Base-by-base conservation (phyloP, 2,888 invertebrate genomes). In the Nematopogon swammerdamellus region DNA sequence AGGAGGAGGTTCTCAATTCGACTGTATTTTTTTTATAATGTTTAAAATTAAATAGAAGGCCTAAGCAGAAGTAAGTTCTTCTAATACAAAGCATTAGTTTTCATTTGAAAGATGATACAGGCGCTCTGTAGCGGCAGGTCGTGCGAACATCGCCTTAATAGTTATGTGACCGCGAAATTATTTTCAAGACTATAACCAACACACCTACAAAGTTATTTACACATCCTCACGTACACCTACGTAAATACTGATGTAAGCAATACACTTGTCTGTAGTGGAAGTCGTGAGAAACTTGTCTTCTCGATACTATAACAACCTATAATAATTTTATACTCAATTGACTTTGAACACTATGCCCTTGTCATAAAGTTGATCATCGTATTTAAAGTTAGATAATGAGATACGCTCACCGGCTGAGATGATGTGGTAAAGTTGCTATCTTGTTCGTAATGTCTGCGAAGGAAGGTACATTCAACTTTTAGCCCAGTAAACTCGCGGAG, bases 381-480 rank as follows among this genome's bases (percentile, higher is more conserved):
- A 25, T 4, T 25, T 25, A 6, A 25, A 25, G 25, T 25, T n/a
- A n/a, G n/a, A n/a, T n/a, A n/a, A n/a, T n/a, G n/a, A n/a, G n/a
- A n/a, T n/a, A n/a, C n/a, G n/a, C n/a, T n/a, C n/a, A n/a, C n/a
- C n/a, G n/a, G n/a, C n/a, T n/a, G n/a, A n/a, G n/a, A n/a, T n/a
- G 59, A 58, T 68, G 68, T 72, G 75, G 73, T 75, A 71, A 74
- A 79, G 76, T 79, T 76, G 76, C 76, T 79, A 79, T 79, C 77
- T 79, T 77, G 76, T 77, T 77, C 74, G 76, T 77, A 73, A 77
- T 75, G 77, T 77, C 77, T 77, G 79, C 79, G 77, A 76, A 76
- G 75, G 74, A 72, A 71, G 73, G 77, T 77, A 75, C 80, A 68
- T 79, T 80, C 79, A 80, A 79, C 80, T 80, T 80, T 80, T 80